phyloP scores from a whole-genome alignment of 2,888 invertebrate genomes.

The Xestoiulus laeticollis region DNA sequence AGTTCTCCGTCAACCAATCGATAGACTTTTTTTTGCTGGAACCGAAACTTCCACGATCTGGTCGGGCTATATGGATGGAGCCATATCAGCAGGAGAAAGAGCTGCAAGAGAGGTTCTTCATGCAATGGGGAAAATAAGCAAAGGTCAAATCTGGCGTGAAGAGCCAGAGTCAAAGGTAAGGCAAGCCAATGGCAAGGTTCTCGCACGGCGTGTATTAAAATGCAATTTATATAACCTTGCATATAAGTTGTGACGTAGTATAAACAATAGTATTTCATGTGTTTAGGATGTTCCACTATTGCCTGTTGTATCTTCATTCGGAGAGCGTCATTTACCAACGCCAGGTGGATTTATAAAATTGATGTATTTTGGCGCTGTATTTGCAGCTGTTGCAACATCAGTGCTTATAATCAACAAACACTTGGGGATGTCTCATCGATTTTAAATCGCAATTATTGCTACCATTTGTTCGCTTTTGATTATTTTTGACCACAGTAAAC shows the following conservation, averaged over 20 bases:
- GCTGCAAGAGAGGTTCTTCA: conserved; percentile 59
- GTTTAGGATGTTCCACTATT: conserved; percentile 52
- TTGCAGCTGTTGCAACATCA: neutral
- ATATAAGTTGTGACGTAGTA: neutral
- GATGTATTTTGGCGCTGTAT: neutral
- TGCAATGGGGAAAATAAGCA: conserved; percentile 59
- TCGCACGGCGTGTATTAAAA: too few species aligned
- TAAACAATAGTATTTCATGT: neutral
- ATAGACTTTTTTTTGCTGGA: conserved; percentile 59
- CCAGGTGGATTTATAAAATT: conserved; percentile 45
- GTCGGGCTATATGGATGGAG: conserved; percentile 60
- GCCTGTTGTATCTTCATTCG: conserved; percentile 49
- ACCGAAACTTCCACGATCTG: conserved; percentile 59
- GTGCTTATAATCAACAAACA: neutral
- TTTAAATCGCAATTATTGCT: neutral
- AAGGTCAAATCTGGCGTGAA: conserved; percentile 59
- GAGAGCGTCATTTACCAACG: conserved; percentile 49
- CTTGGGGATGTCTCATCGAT: neutral
- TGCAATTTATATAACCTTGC: too few species aligned
- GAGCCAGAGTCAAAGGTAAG: conserved; percentile 59
- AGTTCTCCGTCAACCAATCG: conserved; percentile 60
- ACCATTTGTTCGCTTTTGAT: neutral
- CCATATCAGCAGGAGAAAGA: conserved; percentile 59
- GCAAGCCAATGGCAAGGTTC: too few species aligned
- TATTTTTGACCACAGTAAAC: too few species aligned